These are phyloP conservation scores for Leuciscus waleckii DNA, from an alignment of 2,797 vertebrate genomes.

Conservation along the genomic window DNA sequence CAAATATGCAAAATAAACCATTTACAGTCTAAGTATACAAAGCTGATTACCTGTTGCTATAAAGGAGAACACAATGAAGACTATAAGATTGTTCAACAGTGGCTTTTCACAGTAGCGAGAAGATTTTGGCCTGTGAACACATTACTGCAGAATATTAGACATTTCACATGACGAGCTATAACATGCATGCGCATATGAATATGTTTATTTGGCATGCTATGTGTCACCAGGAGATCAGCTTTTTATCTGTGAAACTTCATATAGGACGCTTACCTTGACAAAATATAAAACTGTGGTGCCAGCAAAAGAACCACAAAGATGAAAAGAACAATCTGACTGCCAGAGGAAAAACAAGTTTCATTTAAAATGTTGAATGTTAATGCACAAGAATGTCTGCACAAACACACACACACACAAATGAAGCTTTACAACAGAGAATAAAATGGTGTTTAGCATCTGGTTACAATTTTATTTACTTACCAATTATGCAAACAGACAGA, in stretches of 20 bases:
- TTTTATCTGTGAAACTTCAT: not conserved
- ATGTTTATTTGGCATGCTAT: constrained; percentile 14
- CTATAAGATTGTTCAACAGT: constrained; percentile 82
- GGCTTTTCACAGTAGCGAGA: constrained; percentile 83
- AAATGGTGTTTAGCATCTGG: not conserved
- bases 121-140: constrained; percentile 78
- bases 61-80: constrained; percentile 78
- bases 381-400: too few species aligned
- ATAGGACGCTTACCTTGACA: constrained; percentile 72
- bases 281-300: constrained; percentile 76
- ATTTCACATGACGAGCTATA: not conserved
- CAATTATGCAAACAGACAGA: not conserved
- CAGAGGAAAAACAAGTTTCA: constrained; percentile 42
- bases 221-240: not conserved
- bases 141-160: constrained; percentile 9
- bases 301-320: constrained; percentile 72
- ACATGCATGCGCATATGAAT: not conserved
- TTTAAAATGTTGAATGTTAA: not conserved
- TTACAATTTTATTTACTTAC: not conserved
- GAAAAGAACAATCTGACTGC: constrained; percentile 77
- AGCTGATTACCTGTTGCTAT: constrained; percentile 77
- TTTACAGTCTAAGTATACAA: not conserved
- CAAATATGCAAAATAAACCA: not conserved
- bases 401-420: not conserved
- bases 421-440: not conserved